phyloP scores from a whole-genome alignment of 1,140 invertebrate genomes.

The Ips nitidus region DNA sequence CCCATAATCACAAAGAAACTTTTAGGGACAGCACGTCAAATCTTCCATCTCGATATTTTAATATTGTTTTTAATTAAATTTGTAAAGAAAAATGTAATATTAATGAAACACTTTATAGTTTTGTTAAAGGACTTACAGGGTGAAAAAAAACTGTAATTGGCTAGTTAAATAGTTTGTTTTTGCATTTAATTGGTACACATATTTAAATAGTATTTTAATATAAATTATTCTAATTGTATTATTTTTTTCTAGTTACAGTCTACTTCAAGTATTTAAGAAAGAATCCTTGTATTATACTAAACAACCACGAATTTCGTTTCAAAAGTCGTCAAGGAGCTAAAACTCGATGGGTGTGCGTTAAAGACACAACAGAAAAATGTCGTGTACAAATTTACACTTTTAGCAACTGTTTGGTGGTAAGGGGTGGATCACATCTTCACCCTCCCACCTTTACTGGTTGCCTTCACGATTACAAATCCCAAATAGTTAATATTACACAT shows the following conservation, averaged over 20 bases:
- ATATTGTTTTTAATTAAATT: neutral
- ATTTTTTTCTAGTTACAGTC: slow-evolving; percentile 14
- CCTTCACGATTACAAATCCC: too few species aligned
- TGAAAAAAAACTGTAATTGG: too few species aligned
- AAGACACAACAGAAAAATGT: slow-evolving; percentile 3
- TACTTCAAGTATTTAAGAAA: slow-evolving; percentile 7
- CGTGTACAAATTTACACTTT: slow-evolving; percentile 8
- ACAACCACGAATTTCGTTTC: slow-evolving; percentile 12
- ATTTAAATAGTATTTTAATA: neutral
- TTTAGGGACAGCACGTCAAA: neutral
- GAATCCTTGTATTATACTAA: slow-evolving; percentile 12
- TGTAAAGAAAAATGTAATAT: too few species aligned
- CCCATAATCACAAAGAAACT: slow-evolving; percentile 11
- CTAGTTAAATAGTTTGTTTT: too few species aligned
- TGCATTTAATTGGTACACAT: too few species aligned
- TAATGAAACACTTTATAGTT: neutral
- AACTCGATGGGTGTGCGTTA: slow-evolving; percentile 18
- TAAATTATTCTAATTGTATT: neutral
- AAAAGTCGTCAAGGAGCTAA: neutral
- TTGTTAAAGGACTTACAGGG: too few species aligned
- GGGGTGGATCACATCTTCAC: neutral
- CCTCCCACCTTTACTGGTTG: slow-evolving; percentile 6
- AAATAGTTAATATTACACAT: too few species aligned
- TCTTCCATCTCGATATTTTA: neutral
- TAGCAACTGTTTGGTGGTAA: neutral